phyloP scores from a whole-genome alignment of 2,113 vertebrate genomes.

The Strigops habroptila region DNA sequence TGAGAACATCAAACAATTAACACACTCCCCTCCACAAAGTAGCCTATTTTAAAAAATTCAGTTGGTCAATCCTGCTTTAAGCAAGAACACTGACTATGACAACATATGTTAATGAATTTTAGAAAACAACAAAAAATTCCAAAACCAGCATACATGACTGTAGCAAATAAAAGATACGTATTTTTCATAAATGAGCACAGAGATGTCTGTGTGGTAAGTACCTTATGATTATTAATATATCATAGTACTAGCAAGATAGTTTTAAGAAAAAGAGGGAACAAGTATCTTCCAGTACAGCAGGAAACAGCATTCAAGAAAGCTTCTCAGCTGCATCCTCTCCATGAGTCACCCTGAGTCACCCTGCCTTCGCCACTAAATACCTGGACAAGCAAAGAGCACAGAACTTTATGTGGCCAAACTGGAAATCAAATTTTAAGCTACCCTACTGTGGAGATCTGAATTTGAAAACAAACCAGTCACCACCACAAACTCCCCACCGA shows the following conservation, averaged over 20 bases:
- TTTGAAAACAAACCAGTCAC: not conserved
- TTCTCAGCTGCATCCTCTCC: not conserved
- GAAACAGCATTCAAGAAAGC: not conserved
- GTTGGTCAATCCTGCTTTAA: not conserved
- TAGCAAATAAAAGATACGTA: not conserved
- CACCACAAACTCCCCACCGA: not conserved
- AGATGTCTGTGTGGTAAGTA: not conserved
- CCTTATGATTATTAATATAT: not conserved
- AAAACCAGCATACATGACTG: not conserved
- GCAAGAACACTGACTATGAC: not conserved
- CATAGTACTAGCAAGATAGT: not conserved
- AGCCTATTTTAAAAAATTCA: not conserved
- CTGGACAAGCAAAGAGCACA: not conserved
- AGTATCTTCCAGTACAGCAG: not conserved
- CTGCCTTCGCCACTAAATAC: not conserved
- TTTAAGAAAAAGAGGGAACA: not conserved
- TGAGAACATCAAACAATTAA: not conserved
- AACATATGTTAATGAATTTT: not conserved
- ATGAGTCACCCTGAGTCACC: not conserved
- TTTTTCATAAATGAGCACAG: not conserved
- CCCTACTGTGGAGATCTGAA: not conserved
- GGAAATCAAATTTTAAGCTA: not conserved
- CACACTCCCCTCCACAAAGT: not conserved
- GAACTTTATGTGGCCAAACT: not conserved
- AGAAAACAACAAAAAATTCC: not conserved